Conservation (phyloP, 2,888 invertebrate species). For the Amphipoea oculea region DNA sequence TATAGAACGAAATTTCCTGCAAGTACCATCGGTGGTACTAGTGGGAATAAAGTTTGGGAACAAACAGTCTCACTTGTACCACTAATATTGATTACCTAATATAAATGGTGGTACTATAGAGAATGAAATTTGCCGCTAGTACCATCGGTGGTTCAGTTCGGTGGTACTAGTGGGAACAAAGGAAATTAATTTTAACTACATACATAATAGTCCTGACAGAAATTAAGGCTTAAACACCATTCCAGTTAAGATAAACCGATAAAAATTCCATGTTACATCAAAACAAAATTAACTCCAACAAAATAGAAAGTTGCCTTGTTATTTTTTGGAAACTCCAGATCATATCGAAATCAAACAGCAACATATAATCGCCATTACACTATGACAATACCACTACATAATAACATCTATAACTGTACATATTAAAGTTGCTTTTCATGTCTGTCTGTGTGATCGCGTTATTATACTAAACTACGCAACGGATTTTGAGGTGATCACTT, state of each 20-base stretch:
- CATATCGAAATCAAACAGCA: conserved; percentile 33
- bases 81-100: too few species aligned
- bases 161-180: too few species aligned
- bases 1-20: too few species aligned
- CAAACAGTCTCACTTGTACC: too few species aligned
- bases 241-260: background rate
- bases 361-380: conserved; percentile 13
- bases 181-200: background rate
- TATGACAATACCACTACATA: conserved; percentile 20
- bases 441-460: background rate
- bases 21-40: too few species aligned
- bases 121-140: too few species aligned
- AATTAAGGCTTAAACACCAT: background rate
- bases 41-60: too few species aligned
- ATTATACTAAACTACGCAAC: background rate
- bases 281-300: background rate
- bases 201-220: background rate
- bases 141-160: too few species aligned
- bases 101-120: too few species aligned
- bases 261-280: conserved; percentile 19
- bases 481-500: background rate
- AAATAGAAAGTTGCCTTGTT: conserved; percentile 44
- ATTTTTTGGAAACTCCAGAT: conserved; percentile 29
- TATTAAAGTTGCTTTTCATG: background rate
- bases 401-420: background rate